Percentiles rank a stretch among this genome's conserved stretches.
These are phyloP conservation scores for Acromyrmex charruanus DNA, from an alignment of 1,140 invertebrate species.

Conservation along the genomic window DNA sequence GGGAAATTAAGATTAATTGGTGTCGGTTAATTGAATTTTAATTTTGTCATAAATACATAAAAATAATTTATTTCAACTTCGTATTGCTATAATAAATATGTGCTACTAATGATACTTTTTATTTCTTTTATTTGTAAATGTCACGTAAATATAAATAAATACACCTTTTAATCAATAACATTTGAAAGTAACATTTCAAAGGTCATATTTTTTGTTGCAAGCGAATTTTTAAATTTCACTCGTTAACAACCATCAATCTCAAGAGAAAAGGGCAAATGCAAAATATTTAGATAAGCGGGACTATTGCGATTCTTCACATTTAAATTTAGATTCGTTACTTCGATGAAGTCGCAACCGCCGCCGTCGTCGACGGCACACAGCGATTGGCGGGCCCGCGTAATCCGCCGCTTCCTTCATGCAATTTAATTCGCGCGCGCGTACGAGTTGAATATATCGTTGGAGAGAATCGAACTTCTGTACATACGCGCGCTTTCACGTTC, in stretches of 20 bases:
- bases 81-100: neutral
- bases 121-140: neutral
- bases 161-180: neutral
- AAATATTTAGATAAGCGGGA: neutral
- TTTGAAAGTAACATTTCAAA: neutral
- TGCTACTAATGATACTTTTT: neutral
- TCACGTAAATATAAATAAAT: neutral
- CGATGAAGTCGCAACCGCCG: neutral
- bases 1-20: neutral
- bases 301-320: neutral
- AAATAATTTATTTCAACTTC: neutral
- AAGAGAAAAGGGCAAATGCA: neutral
- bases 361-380: neutral
- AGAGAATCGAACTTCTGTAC: neutral
- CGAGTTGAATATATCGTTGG: neutral
- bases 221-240: neutral
- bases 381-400: slow-evolving; percentile 44
- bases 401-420: slow-evolving; percentile 51
- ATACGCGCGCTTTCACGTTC: slow-evolving; percentile 23
- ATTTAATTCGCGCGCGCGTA: slow-evolving; percentile 46
- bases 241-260: neutral
- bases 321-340: slow-evolving; percentile 39
- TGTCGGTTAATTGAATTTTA: neutral
- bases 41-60: neutral
- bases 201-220: neutral